Conservation (phyloP, 2,888 invertebrate species). For the Polietes domitor region DNA sequence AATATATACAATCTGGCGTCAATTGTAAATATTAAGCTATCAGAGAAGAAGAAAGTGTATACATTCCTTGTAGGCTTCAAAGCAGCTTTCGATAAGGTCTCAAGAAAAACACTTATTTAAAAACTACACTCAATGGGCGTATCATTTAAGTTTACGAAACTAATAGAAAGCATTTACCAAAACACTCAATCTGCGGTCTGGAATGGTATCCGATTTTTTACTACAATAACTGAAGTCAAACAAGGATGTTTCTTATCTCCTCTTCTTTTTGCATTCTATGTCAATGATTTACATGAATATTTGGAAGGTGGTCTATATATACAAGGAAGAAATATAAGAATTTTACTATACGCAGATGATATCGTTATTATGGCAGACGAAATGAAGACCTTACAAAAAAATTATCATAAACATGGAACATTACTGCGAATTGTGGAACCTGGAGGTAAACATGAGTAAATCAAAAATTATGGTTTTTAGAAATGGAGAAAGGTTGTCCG, state of each 20-base stretch:
- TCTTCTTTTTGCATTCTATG: conserved; percentile 31
- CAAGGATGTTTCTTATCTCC: conserved; percentile 31
- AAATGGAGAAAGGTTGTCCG: not conserved
- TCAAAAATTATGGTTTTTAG: conserved; percentile 40
- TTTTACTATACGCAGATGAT: conserved; percentile 35
- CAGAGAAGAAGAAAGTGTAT: too few species aligned
- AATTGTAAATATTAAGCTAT: too few species aligned
- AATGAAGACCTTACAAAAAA: not conserved
- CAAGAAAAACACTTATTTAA: too few species aligned
- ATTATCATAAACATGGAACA: conserved; percentile 14
- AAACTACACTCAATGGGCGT: too few species aligned
- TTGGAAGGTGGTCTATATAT: conserved; percentile 14
- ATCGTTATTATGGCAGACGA: conserved; percentile 30
- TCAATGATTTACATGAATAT: conserved; percentile 16
- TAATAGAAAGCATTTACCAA: too few species aligned
- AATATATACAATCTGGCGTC: too few species aligned
- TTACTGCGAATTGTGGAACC: conserved; percentile 42
- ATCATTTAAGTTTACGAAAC: too few species aligned
- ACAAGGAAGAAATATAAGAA: not conserved
- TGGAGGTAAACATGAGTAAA: conserved; percentile 33
- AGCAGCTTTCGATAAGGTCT: too few species aligned
- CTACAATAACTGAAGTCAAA: conserved; percentile 33
- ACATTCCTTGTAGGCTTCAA: too few species aligned
- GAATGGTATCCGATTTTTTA: too few species aligned
- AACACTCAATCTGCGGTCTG: too few species aligned